A percentile compares a stretch with the other conserved stretches of the same genome.
phyloP scores from a whole-genome alignment of 2,888 invertebrate genomes.

The Emmelina monodactyla region DNA sequence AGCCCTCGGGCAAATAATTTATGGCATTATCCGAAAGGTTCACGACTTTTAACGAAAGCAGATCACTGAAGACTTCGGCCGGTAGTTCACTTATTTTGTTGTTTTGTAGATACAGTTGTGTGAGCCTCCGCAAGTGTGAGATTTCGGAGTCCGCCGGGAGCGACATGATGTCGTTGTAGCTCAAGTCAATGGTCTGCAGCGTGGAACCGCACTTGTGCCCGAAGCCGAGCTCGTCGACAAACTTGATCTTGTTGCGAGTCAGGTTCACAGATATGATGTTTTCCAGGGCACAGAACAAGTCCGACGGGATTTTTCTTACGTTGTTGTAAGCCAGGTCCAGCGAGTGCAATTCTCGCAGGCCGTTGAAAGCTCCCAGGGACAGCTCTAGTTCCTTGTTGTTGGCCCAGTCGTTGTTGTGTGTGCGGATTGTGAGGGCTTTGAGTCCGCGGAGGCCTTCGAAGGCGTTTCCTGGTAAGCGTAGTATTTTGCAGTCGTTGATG shows the following conservation, averaged over 20 bases:
- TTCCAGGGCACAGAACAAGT: constrained; percentile 79
- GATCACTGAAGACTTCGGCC: constrained; percentile 78
- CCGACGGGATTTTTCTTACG: constrained; percentile 79
- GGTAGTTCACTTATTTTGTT: constrained; percentile 83
- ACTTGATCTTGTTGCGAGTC: constrained; percentile 83
- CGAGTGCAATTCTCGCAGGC: constrained; percentile 78
- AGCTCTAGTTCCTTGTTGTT: constrained; percentile 76
- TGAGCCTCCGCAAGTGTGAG: constrained; percentile 77
- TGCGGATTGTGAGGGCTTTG: constrained; percentile 78
- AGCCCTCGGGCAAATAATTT: constrained; percentile 79
- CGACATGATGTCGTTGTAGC: constrained; percentile 79
- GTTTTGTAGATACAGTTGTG: constrained; percentile 80
- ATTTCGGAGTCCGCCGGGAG: constrained; percentile 80
- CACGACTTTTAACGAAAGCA: constrained; percentile 80
- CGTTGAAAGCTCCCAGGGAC: constrained; percentile 74
- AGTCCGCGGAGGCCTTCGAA: constrained; percentile 84
- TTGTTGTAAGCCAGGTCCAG: constrained; percentile 84
- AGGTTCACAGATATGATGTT: constrained; percentile 85
- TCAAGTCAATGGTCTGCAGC: constrained; percentile 80
- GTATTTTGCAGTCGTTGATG: constrained; percentile 80
- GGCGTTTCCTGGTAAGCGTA: constrained; percentile 76
- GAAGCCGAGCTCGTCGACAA: constrained; percentile 79
- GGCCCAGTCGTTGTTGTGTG: constrained; percentile 81
- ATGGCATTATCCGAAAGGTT: constrained; percentile 89
- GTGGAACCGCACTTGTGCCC: constrained; percentile 70